Conservation (phyloP, 2,888 invertebrate species). For the Mythimna loreyi region DNA sequence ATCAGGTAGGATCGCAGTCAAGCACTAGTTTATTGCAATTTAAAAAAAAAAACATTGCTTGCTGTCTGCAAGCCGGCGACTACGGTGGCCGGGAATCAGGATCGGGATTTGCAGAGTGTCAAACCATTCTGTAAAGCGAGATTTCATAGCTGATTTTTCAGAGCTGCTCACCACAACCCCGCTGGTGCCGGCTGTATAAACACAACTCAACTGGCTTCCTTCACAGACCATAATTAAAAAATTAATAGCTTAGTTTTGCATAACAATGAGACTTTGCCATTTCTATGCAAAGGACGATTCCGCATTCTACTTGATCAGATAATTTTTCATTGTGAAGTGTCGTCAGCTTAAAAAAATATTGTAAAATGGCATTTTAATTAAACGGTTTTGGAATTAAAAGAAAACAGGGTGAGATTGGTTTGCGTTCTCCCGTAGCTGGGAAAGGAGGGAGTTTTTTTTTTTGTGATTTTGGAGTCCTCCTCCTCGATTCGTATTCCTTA, state of each 20-base stretch:
- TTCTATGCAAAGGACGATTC: constrained; percentile 66
- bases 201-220: constrained; percentile 8
- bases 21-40: no score
- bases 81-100: no score
- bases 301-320: constrained; percentile 36
- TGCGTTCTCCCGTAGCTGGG: background rate
- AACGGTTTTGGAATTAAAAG: constrained; percentile 18
- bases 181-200: background rate
- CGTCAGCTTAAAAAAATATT: constrained; percentile 29
- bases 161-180: no score
- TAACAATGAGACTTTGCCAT: constrained; percentile 59
- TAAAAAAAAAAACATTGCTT: no score
- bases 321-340: constrained; percentile 54
- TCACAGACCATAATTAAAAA: constrained; percentile 38
- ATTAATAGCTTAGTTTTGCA: constrained; percentile 65
- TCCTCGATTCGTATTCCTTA: no score
- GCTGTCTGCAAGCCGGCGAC: no score
- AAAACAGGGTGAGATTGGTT: constrained; percentile 16
- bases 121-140: no score
- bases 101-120: no score
- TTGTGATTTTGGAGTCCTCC: background rate
- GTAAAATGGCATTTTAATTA: constrained; percentile 34
- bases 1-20: no score
- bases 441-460: background rate
- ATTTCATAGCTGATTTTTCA: no score